Conservation (phyloP, 2,888 invertebrate genomes). For the Metopia argyrocephala region DNA sequence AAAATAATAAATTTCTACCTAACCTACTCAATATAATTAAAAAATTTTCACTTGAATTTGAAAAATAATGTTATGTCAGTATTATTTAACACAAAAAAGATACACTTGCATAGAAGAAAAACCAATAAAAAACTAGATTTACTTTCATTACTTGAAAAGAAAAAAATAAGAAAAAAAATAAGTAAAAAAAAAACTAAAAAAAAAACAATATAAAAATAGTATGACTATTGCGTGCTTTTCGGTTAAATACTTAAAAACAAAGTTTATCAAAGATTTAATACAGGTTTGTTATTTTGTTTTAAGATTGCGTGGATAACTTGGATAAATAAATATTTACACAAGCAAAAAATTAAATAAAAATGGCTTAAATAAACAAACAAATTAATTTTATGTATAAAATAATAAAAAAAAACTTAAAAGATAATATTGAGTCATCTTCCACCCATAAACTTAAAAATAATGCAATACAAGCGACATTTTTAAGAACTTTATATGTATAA, state of each 20-base stretch:
- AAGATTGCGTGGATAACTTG: conserved; percentile 29
- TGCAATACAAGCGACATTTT: neutral
- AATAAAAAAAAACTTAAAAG: conserved; percentile 9
- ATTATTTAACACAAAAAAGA: conserved; percentile 8
- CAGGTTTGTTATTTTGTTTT: conserved; percentile 16
- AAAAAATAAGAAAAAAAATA: neutral
- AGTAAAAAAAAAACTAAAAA: neutral
- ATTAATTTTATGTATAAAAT: neutral
- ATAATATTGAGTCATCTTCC: conserved; percentile 1
- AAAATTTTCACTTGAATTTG: neutral
- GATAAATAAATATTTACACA: conserved; percentile 3
- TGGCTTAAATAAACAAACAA: neutral
- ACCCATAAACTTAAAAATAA: no score
- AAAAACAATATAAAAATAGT: neutral
- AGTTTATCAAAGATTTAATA: conserved; percentile 32
- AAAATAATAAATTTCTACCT: no score
- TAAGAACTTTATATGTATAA: neutral
- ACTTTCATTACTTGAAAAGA: conserved; percentile 31
- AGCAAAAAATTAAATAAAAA: neutral
- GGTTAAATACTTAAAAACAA: conserved; percentile 35
- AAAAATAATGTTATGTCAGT: conserved; percentile 38
- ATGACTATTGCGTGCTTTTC: conserved; percentile 49
- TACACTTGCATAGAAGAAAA: conserved; percentile 7
- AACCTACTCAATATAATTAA: no score
- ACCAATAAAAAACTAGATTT: conserved; percentile 37